Percentiles rank a stretch among this genome's conserved stretches.
Evolutionary conservation across 2,797 vertebrate genomes (phyloP).

Genomic region (Tinamus major): DNA sequence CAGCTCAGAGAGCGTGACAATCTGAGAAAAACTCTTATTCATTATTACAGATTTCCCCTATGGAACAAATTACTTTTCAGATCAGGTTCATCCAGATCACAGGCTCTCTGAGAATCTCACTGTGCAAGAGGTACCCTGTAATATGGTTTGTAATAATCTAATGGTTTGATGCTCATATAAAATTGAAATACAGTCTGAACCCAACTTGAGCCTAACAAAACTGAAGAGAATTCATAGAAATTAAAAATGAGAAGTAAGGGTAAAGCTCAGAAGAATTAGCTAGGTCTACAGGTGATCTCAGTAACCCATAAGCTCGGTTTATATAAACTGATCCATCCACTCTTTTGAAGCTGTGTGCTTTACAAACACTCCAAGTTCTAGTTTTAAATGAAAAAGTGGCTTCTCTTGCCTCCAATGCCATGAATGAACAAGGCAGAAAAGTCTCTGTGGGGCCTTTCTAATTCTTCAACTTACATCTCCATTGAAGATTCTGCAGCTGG

Average conservation of each 20-base stretch:
- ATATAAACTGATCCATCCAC: no score
- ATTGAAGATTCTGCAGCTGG: background rate
- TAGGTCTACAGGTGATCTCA: background rate
- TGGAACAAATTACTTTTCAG: no score
- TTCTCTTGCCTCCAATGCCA: background rate
- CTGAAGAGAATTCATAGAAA: background rate
- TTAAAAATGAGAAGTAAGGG: background rate
- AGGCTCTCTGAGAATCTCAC: rapidly evolving
- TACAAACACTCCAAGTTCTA: background rate
- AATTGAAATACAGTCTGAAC: background rate
- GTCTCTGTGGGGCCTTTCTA: background rate
- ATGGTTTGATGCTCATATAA: background rate
- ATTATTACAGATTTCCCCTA: rapidly evolving
- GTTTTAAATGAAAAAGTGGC: background rate
- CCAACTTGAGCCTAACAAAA: background rate
- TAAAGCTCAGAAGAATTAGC: background rate
- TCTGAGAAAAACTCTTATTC: background rate
- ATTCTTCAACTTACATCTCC: background rate
- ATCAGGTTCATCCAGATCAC: background rate
- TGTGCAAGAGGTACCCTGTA: background rate
- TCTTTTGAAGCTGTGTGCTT: background rate
- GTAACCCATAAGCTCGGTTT: background rate
- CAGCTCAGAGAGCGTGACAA: background rate
- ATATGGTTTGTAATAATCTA: background rate
- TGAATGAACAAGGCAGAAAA: background rate